Evolutionary conservation across 2,797 vertebrate species (phyloP), one percentile per base, ranked within the genome.

Genomic region (Bradypodion pumilum): DNA sequence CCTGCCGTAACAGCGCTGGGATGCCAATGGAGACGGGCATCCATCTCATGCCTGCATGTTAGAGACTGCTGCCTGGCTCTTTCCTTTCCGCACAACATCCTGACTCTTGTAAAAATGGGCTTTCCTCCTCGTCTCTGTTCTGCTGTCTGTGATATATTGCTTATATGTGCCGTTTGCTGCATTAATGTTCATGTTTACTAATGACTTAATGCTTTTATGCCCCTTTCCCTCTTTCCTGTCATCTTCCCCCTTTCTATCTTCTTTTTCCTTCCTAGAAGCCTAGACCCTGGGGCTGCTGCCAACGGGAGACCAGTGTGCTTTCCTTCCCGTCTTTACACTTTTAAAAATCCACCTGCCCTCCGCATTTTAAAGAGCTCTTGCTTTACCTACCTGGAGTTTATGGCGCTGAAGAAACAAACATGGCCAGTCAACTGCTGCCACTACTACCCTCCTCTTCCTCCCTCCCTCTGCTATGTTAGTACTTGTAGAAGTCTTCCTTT

Each of bases 251-350:
- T 90, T 94, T 94, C 93, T 90, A 94, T 94, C 52, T 85, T 68
- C 59, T 46, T 96, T 94, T 95, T 95, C 94, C 92, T 94, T 96
- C 95, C 94, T 95, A 96, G 96, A 96, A 95, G 91, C 94, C 94
- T 96, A 96, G 94, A 89, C 91, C 94, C 95, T 94, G 95, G 95
- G 95, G 92, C 95, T 94, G 93, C 95, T 85, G 92, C 92, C 92
- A 89, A 88, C 82, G 89, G 93, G 69, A 94, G 93, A 89, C 94
- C 94, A 94, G 90, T 94, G 93, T 90, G 82, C 94, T 96, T 96
- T 95, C 92, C 94, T 94, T 94, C 95, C 94, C 85, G 93, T 91
- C 95, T 95, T 94, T 94, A 85, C 84, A 92, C 92, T 95, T 90
- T 32, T 62, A 83, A 81, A 35, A 78, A 81, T 21, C 29, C 5